Evolutionary conservation across 2,113 vertebrate genomes (phyloP).

Genomic region (Chionodraco myersi): DNA sequence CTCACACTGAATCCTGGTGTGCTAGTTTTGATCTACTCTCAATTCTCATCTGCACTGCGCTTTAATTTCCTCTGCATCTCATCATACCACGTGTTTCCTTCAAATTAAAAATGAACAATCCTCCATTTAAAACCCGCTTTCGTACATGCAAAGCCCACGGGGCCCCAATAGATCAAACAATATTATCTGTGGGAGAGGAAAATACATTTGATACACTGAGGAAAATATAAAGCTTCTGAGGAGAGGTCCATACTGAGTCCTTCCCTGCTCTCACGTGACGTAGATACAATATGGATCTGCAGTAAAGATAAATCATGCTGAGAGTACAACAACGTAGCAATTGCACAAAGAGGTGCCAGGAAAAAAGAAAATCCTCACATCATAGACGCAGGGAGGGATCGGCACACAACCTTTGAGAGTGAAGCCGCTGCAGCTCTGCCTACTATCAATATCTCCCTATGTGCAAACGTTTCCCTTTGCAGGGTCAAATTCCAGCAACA

Average conservation of each 20-base stretch:
- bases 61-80: constrained; percentile 60
- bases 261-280: constrained; percentile 14
- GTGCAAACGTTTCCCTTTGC: constrained; percentile 18
- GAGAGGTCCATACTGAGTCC: background rate
- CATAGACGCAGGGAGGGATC: background rate
- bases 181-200: constrained; percentile 4
- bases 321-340: background rate
- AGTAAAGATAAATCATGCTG: constrained; percentile 31
- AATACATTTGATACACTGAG: background rate
- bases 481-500: constrained; percentile 22
- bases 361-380: background rate
- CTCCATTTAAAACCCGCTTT: background rate
- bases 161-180: background rate
- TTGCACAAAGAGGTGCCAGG: background rate
- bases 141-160: background rate
- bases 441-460: constrained; percentile 8
- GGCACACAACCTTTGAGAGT: background rate
- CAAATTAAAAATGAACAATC: constrained; percentile 14
- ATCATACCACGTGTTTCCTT: constrained; percentile 14
- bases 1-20: constrained; percentile 66
- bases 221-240: background rate
- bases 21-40: constrained; percentile 59
- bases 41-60: constrained; percentile 77
- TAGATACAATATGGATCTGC: constrained; percentile 13
- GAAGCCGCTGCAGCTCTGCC: constrained; percentile 22